phyloP scores from a whole-genome alignment of 2,888 invertebrate genomes.

The Leptopilina syphax region DNA sequence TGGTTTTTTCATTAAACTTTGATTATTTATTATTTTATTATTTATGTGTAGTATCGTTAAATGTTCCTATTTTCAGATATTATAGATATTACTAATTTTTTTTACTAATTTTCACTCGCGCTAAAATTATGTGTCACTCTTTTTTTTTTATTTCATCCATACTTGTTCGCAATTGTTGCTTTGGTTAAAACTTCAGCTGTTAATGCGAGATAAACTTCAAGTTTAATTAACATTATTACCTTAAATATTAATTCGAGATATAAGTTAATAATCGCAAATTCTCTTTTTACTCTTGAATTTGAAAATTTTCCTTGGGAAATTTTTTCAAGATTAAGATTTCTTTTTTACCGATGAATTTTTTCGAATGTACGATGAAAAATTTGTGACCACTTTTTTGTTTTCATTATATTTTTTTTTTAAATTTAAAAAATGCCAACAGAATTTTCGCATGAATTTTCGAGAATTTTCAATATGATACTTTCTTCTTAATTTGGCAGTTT shows the following conservation, averaged over 20 bases:
- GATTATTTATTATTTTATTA: constrained; percentile 13
- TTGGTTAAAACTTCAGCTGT: constrained; percentile 46
- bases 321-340: constrained; percentile 3
- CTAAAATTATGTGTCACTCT: constrained; percentile 6
- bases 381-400: not conserved
- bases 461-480: not conserved
- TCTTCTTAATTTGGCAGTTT: not conserved
- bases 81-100: constrained; percentile 11
- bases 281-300: no score
- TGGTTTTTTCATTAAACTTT: constrained; percentile 28
- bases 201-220: constrained; percentile 39
- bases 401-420: not conserved
- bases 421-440: not conserved
- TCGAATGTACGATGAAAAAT: constrained; percentile 19
- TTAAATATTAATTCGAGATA: constrained; percentile 4
- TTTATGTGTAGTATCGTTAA: constrained; percentile 7
- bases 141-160: constrained; percentile 21
- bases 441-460: not conserved
- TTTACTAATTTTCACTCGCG: not conserved
- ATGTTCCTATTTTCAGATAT: constrained; percentile 20
- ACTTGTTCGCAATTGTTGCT: constrained; percentile 19
- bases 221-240: constrained; percentile 8
- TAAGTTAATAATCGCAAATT: not conserved
- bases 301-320: not conserved
- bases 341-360: constrained; percentile 21